These are phyloP conservation scores for Pseudomyrmex sp. DNA, from an alignment of 1,140 invertebrate genomes.

Conservation along the genomic window DNA sequence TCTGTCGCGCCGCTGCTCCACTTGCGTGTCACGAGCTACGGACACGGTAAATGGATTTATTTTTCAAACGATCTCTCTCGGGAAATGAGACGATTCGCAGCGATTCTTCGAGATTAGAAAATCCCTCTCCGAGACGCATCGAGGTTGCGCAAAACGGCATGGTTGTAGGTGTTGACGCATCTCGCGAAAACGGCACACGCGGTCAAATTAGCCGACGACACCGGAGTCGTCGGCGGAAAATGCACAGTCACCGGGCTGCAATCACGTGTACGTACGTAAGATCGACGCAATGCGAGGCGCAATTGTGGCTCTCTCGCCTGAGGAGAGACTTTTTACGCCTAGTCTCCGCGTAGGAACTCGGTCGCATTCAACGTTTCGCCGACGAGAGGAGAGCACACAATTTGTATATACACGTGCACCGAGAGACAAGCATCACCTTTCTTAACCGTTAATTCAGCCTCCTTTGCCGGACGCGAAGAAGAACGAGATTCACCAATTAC, in stretches of 20 bases:
- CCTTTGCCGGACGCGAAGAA: constrained; percentile 56
- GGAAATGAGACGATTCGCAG: too few relatives aligned
- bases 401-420: background rate
- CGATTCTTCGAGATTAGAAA: background rate
- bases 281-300: background rate
- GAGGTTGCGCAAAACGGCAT: background rate
- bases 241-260: constrained; percentile 15
- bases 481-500: constrained; percentile 62
- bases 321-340: constrained; percentile 65
- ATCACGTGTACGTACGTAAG: background rate
- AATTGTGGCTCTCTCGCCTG: constrained; percentile 8
- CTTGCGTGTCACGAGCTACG: too few relatives aligned
- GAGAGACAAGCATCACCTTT: constrained; percentile 15
- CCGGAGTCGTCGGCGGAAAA: background rate
- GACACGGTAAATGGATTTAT: too few relatives aligned
- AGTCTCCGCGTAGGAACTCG: constrained; percentile 72
- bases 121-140: background rate
- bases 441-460: constrained; percentile 72
- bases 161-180: background rate
- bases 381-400: constrained; percentile 17
- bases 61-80: too few relatives aligned
- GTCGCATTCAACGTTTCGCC: constrained; percentile 72
- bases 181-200: constrained; percentile 15
- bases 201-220: constrained; percentile 18
- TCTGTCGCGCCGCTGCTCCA: too few relatives aligned